Conservation (phyloP, 2,888 invertebrate species). For the Vesta saturnalis region DNA sequence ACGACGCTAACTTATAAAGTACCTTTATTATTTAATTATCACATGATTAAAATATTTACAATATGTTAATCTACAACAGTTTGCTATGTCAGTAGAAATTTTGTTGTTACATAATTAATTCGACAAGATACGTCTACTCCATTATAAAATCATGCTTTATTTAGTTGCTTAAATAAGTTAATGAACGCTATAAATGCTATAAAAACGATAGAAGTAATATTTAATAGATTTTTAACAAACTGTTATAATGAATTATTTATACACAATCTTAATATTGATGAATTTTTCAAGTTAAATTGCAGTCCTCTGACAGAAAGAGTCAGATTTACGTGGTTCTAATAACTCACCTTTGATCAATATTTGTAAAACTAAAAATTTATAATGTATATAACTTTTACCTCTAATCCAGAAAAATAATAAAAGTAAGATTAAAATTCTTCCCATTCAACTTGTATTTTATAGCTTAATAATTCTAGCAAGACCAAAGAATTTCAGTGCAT, state of each 20-base stretch:
- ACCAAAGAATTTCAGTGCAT: conserved; percentile 30
- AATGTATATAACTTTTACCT: conserved; percentile 23
- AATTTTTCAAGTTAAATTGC: neutral
- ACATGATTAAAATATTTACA: no score
- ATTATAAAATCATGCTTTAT: no score
- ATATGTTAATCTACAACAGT: no score
- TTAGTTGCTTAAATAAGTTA: neutral
- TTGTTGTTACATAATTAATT: no score
- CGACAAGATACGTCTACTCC: no score
- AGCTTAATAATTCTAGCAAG: conserved; percentile 33
- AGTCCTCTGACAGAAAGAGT: neutral
- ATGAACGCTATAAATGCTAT: neutral
- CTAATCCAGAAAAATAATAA: conserved; percentile 26
- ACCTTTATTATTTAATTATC: no score
- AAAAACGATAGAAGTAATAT: neutral
- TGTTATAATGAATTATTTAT: conserved; percentile 12
- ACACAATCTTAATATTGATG: neutral
- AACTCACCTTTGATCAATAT: conserved; percentile 3
- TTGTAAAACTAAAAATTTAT: conserved; percentile 24
- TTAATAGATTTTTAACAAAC: neutral
- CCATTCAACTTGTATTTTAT: conserved; percentile 33
- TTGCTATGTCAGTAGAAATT: no score
- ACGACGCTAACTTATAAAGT: no score
- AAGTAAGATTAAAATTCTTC: conserved; percentile 32
- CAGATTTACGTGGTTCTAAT: neutral